Evolutionary conservation across 2,797 vertebrate genomes (phyloP).

Genomic region (Danio aesculapii): DNA sequence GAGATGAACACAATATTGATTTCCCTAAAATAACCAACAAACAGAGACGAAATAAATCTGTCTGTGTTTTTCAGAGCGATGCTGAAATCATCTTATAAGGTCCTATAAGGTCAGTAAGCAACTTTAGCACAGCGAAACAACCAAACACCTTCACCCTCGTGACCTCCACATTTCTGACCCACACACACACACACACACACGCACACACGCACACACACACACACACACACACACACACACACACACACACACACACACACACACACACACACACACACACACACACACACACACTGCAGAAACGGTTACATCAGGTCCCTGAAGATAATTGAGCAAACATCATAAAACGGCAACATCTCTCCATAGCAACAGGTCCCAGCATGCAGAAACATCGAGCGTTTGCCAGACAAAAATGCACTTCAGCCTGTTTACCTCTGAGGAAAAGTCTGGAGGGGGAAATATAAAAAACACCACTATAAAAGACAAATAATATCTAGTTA

Average conservation of each 20-base stretch:
- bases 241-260: background rate
- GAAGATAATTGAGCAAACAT: slow-evolving; percentile 60
- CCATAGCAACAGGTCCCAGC: slow-evolving; percentile 61
- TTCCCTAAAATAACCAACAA: background rate
- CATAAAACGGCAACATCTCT: slow-evolving; percentile 57
- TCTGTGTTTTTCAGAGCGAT: background rate
- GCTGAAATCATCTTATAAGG: background rate
- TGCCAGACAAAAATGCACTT: slow-evolving; percentile 38
- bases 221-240: no score
- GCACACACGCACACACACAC: no score
- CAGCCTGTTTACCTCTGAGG: slow-evolving; percentile 34
- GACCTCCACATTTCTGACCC: background rate
- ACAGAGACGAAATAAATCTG: background rate
- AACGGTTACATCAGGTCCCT: slow-evolving; percentile 46
- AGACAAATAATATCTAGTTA: background rate
- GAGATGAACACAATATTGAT: background rate
- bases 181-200: background rate
- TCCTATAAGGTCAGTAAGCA: background rate
- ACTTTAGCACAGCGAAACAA: background rate
- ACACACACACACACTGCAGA: background rate
- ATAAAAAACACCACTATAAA: slow-evolving; percentile 1
- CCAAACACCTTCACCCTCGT: background rate
- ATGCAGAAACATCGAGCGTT: slow-evolving; percentile 42
- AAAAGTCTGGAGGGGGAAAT: background rate
- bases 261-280: slow-evolving; percentile 3